Evolutionary conservation across 2,113 vertebrate species (phyloP).

Genomic region (Corythaixoides concolor): DNA sequence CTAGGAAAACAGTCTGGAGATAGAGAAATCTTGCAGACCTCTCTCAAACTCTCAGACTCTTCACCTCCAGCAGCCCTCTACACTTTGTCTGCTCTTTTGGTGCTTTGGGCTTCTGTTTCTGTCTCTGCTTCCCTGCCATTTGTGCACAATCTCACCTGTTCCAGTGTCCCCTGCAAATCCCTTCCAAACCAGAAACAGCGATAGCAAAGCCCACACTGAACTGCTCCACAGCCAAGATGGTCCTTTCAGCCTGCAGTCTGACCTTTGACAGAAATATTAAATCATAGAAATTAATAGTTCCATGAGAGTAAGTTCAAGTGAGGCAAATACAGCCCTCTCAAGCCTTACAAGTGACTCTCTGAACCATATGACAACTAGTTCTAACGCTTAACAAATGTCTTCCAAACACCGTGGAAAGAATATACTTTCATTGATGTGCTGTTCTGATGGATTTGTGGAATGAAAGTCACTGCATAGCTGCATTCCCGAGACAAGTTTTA

Average conservation of each 20-base stretch:
- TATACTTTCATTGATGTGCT: not conserved
- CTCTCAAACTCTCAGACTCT: not conserved
- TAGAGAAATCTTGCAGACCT: not conserved
- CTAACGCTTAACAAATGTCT: not conserved
- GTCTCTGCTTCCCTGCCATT: not conserved
- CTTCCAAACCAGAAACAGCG: not conserved
- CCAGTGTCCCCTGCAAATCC: not conserved
- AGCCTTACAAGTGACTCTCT: not conserved
- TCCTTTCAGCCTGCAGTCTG: not conserved
- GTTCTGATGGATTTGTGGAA: constrained; percentile 15
- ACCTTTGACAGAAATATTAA: not conserved
- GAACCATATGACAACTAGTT: not conserved
- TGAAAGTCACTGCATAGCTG: not conserved
- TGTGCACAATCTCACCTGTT: not conserved
- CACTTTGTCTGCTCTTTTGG: fast-evolving
- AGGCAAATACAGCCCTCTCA: not conserved
- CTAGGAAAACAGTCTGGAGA: not conserved
- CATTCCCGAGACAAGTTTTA: constrained; percentile 27
- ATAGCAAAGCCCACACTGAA: fast-evolving
- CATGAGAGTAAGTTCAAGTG: not conserved
- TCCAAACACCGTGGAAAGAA: not conserved
- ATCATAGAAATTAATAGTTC: not conserved
- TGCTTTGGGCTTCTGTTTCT: not conserved
- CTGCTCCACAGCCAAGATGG: not conserved
- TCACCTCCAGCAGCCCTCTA: not conserved